A percentile compares a stretch with the other conserved stretches of the same genome.
Conservation (phyloP, 2,888 invertebrate species). For the Drosophila prostipennis region DNA sequence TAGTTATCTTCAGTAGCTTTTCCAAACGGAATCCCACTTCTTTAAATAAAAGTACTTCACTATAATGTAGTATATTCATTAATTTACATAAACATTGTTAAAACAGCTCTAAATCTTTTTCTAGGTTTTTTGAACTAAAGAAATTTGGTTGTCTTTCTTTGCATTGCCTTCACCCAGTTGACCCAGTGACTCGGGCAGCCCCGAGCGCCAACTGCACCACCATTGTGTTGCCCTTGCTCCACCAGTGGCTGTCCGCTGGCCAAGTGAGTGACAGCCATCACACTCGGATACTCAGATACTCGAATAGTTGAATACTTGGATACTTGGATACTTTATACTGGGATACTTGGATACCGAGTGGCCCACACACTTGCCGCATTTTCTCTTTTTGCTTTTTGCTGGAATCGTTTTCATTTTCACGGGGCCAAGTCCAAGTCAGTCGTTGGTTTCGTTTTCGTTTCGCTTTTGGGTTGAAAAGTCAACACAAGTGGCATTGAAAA, state of each 20-base stretch:
- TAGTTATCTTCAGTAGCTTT: too few species aligned
- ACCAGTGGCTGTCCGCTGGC: conserved; percentile 20
- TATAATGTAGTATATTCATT: too few species aligned
- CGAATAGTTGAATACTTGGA: conserved; percentile 14
- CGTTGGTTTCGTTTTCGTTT: conserved; percentile 67
- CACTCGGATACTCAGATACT: conserved; percentile 10
- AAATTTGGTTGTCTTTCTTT: neutral
- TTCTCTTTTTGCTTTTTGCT: conserved; percentile 70
- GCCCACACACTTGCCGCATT: conserved; percentile 47
- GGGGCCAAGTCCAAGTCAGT: conserved; percentile 29
- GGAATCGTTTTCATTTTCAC: conserved; percentile 68
- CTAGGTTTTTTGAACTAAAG: neutral
- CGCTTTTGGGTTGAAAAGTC: conserved; percentile 59
- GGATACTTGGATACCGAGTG: conserved; percentile 34
- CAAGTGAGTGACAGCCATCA: conserved; percentile 63
- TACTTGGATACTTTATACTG: conserved; percentile 12
- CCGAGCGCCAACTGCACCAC: conserved; percentile 28
- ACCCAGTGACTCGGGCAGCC: conserved; percentile 60
- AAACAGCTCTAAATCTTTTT: too few species aligned
- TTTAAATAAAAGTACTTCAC: too few species aligned
- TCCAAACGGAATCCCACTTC: too few species aligned
- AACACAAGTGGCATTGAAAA: conserved; percentile 58
- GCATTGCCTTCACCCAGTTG: conserved; percentile 47
- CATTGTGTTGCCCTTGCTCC: conserved; percentile 13
- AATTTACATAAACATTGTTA: too few species aligned